Conservation (phyloP, 1,140 invertebrate genomes). For the Tetraneura akinire region DNA sequence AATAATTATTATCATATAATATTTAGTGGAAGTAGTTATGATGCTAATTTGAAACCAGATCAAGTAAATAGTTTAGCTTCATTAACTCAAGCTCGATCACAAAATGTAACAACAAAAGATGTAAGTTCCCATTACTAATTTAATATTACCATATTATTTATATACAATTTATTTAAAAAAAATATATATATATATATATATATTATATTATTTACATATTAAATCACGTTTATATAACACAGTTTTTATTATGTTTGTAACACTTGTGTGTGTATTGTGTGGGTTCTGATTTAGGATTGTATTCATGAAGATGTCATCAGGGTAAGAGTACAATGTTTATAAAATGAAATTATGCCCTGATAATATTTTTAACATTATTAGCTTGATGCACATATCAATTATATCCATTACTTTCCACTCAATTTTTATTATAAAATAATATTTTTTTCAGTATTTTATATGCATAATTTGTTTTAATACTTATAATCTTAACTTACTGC, state of each 20-base stretch:
- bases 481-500: neutral
- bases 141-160: neutral
- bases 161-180: neutral
- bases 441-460: neutral
- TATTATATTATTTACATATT: neutral
- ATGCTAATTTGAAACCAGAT: constrained; percentile 70
- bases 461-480: neutral
- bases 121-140: constrained; percentile 20
- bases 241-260: constrained; percentile 48
- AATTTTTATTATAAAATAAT: neutral
- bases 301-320: constrained; percentile 49
- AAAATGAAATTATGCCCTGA: constrained; percentile 38
- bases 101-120: constrained; percentile 48
- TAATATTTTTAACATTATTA: constrained; percentile 38
- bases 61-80: constrained; percentile 61
- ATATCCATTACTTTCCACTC: neutral
- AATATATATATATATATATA: too few species aligned
- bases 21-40: constrained; percentile 68
- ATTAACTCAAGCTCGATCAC: constrained; percentile 53
- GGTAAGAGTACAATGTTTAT: constrained; percentile 40
- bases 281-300: constrained; percentile 49
- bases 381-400: constrained; percentile 33
- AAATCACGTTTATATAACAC: constrained; percentile 45
- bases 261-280: constrained; percentile 43
- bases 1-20: constrained; percentile 24